Conservation (phyloP, 2,888 invertebrate genomes). For the Flexamia atlantica region DNA sequence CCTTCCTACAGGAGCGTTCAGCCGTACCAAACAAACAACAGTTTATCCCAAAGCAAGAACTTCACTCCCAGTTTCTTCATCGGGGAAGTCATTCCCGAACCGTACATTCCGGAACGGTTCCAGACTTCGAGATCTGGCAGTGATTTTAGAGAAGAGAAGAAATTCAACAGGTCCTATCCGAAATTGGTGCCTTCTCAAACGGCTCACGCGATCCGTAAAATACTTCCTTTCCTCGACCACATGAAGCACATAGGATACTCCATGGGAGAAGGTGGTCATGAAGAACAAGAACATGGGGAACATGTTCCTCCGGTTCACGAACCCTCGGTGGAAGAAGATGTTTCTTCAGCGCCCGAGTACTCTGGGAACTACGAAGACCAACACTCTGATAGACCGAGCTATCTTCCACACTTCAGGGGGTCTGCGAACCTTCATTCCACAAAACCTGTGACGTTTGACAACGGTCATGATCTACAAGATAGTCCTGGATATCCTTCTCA, state of each 20-base stretch:
- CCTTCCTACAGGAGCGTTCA: constrained; percentile 6
- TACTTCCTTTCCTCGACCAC: constrained; percentile 33
- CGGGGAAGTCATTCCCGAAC: constrained; percentile 52
- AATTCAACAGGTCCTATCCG: not conserved
- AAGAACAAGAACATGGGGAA: not conserved
- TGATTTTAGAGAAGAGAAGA: not conserved
- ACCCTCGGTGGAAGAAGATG: constrained; percentile 40
- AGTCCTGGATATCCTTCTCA: not conserved
- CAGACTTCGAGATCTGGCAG: not conserved
- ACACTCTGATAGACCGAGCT: constrained; percentile 42
- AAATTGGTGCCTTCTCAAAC: constrained; percentile 24
- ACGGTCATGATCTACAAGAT: not conserved
- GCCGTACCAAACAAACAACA: not conserved
- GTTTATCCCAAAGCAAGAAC: not conserved
- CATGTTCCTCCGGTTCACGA: constrained; percentile 46
- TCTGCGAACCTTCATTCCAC: not conserved
- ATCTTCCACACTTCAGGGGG: not conserved
- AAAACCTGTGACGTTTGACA: constrained; percentile 19
- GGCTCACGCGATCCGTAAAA: not conserved
- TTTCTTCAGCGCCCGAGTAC: constrained; percentile 10
- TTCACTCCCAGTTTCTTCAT: constrained; percentile 54
- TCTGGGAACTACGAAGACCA: constrained; percentile 22
- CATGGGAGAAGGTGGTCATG: not conserved
- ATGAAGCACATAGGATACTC: constrained; percentile 17
- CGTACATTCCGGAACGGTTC: constrained; percentile 39